Percentiles rank a stretch among this genome's conserved stretches.
Evolutionary conservation across 2,888 invertebrate species (phyloP).

Genomic region (Nebria brevicollis): DNA sequence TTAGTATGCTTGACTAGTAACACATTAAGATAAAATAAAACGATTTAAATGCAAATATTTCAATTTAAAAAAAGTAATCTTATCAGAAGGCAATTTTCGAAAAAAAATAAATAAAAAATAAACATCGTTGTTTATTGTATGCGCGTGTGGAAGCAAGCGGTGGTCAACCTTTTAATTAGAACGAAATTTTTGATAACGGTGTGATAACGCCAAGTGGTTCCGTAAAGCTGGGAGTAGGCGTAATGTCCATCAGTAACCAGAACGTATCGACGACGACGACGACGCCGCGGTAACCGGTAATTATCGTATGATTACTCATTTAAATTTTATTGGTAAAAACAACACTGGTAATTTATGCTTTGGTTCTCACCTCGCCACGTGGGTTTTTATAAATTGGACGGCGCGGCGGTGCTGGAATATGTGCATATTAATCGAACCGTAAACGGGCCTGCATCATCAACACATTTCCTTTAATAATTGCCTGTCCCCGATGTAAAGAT

Average conservation of each 20-base stretch:
- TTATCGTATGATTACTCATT: slow-evolving; percentile 40
- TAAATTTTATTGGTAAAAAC: slow-evolving; percentile 45
- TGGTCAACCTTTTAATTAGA: slow-evolving; percentile 1
- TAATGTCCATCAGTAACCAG: not conserved
- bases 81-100: not conserved
- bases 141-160: not conserved
- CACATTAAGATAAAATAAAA: not conserved
- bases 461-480: not conserved
- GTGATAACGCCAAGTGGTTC: not conserved
- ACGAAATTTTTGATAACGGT: not conserved
- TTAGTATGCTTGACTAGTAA: not conserved
- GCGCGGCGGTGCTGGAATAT: not conserved
- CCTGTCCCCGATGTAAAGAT: not conserved
- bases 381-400: slow-evolving; percentile 28
- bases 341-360: slow-evolving; percentile 35
- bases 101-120: not conserved
- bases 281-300: slow-evolving; percentile 16
- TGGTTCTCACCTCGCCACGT: slow-evolving; percentile 38
- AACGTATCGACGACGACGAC: not conserved
- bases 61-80: not conserved
- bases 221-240: not conserved
- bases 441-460: not conserved
- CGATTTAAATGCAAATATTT: not conserved
- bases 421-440: slow-evolving; percentile 11
- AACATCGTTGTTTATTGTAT: too few relatives aligned